phyloP scores from a whole-genome alignment of 92 coral and sea anemone genomes.

The Parazoanthus darwini region DNA sequence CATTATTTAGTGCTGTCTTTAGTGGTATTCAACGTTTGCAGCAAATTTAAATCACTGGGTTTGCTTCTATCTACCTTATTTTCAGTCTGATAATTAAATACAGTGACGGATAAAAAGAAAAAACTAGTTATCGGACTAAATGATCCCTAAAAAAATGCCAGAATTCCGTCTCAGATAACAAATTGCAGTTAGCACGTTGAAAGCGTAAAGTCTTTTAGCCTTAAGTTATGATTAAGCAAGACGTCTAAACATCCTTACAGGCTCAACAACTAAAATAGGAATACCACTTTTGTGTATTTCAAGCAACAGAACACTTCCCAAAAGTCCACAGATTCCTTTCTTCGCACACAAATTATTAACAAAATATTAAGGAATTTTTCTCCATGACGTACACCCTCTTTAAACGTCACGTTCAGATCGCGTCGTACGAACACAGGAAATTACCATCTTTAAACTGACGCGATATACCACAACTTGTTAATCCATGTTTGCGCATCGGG shows the following conservation, averaged over 20 bases:
- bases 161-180: background rate
- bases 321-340: background rate
- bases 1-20: too few species aligned
- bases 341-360: background rate
- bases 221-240: too few species aligned
- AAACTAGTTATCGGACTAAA: background rate
- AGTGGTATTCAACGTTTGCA: too few species aligned
- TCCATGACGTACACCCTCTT: background rate
- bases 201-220: background rate
- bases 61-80: too few species aligned
- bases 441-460: conserved; percentile 4
- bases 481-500: conserved; percentile 10
- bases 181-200: background rate
- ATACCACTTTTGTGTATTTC: too few species aligned
- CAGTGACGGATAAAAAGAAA: background rate
- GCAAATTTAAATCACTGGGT: too few species aligned
- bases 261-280: too few species aligned
- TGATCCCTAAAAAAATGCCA: background rate
- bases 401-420: background rate
- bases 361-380: background rate
- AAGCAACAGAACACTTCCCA: background rate
- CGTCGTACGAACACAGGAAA: background rate
- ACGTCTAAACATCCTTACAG: too few species aligned
- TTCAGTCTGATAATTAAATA: background rate
- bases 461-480: background rate